Evolutionary conservation across 2,797 vertebrate genomes (phyloP).

Genomic region (Gallinago solitaria): DNA sequence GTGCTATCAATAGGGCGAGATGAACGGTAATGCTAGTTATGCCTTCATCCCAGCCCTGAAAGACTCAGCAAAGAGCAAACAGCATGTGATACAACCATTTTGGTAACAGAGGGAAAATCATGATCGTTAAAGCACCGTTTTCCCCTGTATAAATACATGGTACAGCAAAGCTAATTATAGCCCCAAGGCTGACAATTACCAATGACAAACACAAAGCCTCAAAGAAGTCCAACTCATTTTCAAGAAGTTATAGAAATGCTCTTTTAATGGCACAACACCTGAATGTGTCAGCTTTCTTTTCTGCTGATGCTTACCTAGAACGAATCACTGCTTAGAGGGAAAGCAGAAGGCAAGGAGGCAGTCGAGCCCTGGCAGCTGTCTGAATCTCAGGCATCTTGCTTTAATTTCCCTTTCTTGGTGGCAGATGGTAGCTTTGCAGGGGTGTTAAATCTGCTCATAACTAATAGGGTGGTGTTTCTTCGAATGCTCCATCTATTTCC

Average conservation of each 20-base stretch:
- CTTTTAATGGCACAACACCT: neutral
- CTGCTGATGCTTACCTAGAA: neutral
- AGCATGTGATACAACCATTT: neutral
- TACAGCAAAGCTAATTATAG: constrained; percentile 43
- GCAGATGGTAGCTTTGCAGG: constrained; percentile 62
- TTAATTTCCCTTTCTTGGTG: neutral
- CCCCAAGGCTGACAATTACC: neutral
- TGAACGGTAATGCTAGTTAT: neutral
- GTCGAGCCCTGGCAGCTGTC: neutral
- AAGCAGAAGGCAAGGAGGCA: neutral
- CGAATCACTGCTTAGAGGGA: neutral
- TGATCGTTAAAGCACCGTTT: constrained; percentile 9
- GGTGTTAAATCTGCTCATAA: constrained; percentile 46
- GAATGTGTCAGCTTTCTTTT: neutral
- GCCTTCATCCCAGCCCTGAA: neutral
- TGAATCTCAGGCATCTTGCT: neutral
- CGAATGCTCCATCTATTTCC: neutral
- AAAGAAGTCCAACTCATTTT: neutral
- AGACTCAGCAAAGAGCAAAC: neutral
- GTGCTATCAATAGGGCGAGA: neutral
- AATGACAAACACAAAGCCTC: neutral
- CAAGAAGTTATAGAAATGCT: neutral
- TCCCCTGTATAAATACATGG: neutral
- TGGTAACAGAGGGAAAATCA: constrained; percentile 15
- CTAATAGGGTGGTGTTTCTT: neutral